Base-by-base conservation (phyloP, 1,140 invertebrate genomes). In the Drosophila ercepeae region DNA sequence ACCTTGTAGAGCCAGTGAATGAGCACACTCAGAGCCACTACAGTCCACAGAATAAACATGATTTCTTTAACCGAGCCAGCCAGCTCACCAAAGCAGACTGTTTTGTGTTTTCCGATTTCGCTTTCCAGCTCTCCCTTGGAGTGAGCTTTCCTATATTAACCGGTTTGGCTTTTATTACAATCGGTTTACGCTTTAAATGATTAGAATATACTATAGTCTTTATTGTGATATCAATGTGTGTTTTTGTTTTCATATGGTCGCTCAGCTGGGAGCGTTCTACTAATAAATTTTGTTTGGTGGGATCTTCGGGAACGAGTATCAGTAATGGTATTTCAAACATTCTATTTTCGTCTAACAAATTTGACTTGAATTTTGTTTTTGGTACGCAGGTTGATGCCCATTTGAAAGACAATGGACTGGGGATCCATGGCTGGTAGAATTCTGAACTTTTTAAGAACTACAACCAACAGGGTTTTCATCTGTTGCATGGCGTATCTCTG, bases 401-500 rank as follows among this genome's bases (percentile, higher is more conserved):
- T 52, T 29, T 75, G 52, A 27, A 91, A 79, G 9, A 70, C 46
- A 14, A 91, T 42, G 21, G 71, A 57, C 39, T 77, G 48, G 2
- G 75, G 60, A 52, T 78, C 73, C 9, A 70, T 71, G 18, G 79
- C 93, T 92, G 83, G 78, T 21, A 82, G 29, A 13, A 92, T 21
- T 54, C 69, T 60, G 34, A 83, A 92, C 0, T 89, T 72, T 51
- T 90, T 89, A 4, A 93, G 49, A 11, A 93, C 76, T 58, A 91
- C 91, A 0, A 91, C 79, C 9, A 93, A 11, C 6, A 84, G 64
- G 4, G 90, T 89, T 88, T 93, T 93, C 55, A 92, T 86, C 78
- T 92, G 81, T 84, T 92, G 60, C 82, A 93, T 78, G 23, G 92
- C 92, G 75, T 91, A 93, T 73, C 92, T 92, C 71, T 90, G 89